Base-by-base conservation (phyloP, 2,113 vertebrate species). In the Mirza zaza region DNA sequence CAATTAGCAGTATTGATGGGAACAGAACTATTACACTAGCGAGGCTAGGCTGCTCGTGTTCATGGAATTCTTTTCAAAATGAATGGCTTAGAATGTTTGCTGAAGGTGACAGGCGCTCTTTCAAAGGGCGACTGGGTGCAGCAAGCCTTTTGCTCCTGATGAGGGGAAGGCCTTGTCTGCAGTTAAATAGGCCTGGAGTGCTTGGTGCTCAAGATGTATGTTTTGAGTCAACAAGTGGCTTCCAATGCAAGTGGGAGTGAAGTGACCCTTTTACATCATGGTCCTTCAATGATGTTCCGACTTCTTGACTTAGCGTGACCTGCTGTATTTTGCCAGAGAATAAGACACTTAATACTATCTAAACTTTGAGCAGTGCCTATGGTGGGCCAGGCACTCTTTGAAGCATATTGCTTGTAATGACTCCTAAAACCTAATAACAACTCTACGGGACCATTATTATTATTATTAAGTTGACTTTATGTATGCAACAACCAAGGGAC, bases 191-290 rank as follows among this genome's bases (percentile, higher is more conserved):
- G 45, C 76, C n/a, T 73, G 13, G 88, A 63, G 59, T 27, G 21
- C 10, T 32, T 34, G 15, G 45, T 83, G 68, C 87, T 85, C 34
- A 29, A n/a, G 79, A 87, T 11, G 4, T 3, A 5, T 2, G 45
- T 20, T 42, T n/a, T 27, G 45, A 70, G 50, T 76, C 76, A 75
- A 13, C 55, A 52, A 32, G 59, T n/a, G n/a, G 10, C 48, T 67
- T 90, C 82, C 10, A 6, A 75, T 82, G 20, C 34, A 34, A 70
- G 52, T 7, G 39, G 45, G 32, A 76, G 20, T 13, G 14, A 89
- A 63, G 63, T 1, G 1, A 3, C 36, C 10, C 14, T 61, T 23
- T 50, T 6, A 2, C 9, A 0, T 52, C 34, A 11, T 57, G 29
- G 39, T 79, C 79, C 21, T 50, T 63, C 59, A 17, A 5, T 29